A percentile compares a stretch with the other conserved stretches of the same genome.
Conservation (phyloP, 2,113 vertebrate genomes). For the Centropus bengalensis region DNA sequence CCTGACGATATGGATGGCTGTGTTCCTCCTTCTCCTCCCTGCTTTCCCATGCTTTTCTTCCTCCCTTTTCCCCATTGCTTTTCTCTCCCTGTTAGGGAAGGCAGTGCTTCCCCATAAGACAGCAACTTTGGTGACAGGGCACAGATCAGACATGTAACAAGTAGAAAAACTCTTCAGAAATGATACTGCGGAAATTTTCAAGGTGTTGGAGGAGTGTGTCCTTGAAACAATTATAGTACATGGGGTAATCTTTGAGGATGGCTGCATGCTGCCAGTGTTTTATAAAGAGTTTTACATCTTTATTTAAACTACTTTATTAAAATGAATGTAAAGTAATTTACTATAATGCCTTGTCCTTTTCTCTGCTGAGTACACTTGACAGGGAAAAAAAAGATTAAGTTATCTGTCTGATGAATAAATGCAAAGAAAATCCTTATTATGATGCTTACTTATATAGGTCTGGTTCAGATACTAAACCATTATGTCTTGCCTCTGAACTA, state of each 20-base stretch:
- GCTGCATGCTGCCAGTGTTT: conserved; percentile 5
- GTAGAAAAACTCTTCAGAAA: background rate
- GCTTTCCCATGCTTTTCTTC: background rate
- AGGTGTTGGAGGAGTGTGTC: background rate
- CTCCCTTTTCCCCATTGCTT: background rate
- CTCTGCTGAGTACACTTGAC: conserved; percentile 22
- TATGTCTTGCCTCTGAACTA: conserved; percentile 55
- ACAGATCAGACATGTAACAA: background rate
- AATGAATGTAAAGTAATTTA: conserved; percentile 61
- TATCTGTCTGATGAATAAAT: conserved; percentile 57
- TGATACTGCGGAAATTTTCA: background rate
- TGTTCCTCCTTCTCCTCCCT: background rate
- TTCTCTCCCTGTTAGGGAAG: background rate
- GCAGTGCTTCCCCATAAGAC: background rate
- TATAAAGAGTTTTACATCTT: conserved; percentile 45
- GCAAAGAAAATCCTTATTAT: conserved; percentile 68
- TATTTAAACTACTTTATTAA: conserved; percentile 65
- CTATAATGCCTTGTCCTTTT: conserved; percentile 34
- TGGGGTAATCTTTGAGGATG: conserved; percentile 48
- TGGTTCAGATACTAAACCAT: conserved; percentile 57
- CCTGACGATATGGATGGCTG: background rate
- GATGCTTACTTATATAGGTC: conserved; percentile 28
- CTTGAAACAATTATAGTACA: conserved; percentile 30
- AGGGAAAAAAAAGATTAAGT: conserved; percentile 12
- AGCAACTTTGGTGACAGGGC: background rate